Conservation (phyloP, 1,140 invertebrate genomes). For the Amyelois transitella region DNA sequence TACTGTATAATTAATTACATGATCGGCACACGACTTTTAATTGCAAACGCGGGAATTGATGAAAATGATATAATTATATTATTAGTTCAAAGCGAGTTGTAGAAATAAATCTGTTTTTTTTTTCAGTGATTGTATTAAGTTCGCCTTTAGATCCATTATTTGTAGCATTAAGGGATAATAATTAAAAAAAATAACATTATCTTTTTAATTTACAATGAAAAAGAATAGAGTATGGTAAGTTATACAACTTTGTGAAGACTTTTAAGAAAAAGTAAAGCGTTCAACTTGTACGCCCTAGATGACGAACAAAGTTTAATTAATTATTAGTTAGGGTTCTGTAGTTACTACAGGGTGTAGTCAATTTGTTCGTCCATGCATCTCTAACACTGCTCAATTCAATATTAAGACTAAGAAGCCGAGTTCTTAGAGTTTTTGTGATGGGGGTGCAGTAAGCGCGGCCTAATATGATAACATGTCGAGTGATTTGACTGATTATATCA, state of each 20-base stretch:
- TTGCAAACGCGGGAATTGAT: constrained; percentile 63
- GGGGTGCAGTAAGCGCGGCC: constrained; percentile 46
- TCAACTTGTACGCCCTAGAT: constrained; percentile 60
- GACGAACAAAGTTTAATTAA: constrained; percentile 49
- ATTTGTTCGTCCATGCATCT: constrained; percentile 67
- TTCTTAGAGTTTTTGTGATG: constrained; percentile 38
- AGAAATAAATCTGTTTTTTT: constrained; percentile 23
- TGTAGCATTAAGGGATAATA: constrained; percentile 55
- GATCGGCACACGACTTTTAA: constrained; percentile 12
- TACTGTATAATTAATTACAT: constrained; percentile 25
- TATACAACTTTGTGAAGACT: constrained; percentile 68
- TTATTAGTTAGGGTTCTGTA: constrained; percentile 62
- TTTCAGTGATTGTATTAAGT: constrained; percentile 22
- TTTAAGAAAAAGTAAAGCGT: constrained; percentile 65
- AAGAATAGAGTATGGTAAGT: constrained; percentile 56
- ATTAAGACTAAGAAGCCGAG: constrained; percentile 42
- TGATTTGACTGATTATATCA: constrained; percentile 31
- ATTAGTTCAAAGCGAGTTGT: constrained; percentile 37
- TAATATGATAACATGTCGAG: constrained; percentile 40
- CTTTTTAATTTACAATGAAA: constrained; percentile 54
- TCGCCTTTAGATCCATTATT: constrained; percentile 36
- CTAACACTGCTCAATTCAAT: constrained; percentile 66
- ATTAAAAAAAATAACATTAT: constrained; percentile 45
- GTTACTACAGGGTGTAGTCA: constrained; percentile 60
- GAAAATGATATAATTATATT: constrained; percentile 30